phyloP scores from a whole-genome alignment of 1,140 invertebrate species.

The Hermetia illucens region DNA sequence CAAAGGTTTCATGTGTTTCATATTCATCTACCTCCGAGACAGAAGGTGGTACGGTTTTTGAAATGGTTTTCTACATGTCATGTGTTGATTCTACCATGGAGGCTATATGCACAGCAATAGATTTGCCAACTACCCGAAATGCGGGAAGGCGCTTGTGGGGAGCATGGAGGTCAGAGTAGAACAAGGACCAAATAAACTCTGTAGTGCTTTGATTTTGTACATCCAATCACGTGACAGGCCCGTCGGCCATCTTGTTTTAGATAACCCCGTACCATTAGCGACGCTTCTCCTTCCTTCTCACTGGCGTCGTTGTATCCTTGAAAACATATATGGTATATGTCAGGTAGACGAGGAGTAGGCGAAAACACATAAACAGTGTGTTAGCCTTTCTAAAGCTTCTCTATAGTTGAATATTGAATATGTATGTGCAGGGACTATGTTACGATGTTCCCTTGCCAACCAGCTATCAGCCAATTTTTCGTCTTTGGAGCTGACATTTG shows the following conservation, averaged over 20 bases:
- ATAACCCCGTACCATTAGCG: conserved; percentile 5
- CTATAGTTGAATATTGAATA: neutral
- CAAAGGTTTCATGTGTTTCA: too few relatives aligned
- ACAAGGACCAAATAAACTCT: neutral
- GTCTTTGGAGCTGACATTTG: neutral
- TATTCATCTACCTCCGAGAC: too few relatives aligned
- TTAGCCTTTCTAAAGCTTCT: neutral
- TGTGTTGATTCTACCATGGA: too few relatives aligned
- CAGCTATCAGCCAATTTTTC: neutral
- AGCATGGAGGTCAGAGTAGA: too few relatives aligned
- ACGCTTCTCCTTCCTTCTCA: too few relatives aligned
- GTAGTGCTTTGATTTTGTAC: neutral
- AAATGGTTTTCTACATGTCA: too few relatives aligned
- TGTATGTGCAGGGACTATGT: neutral
- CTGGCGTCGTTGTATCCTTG: too few relatives aligned
- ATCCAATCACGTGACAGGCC: conserved; percentile 10
- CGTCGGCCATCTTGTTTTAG: conserved; percentile 8
- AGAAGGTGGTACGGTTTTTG: too few relatives aligned
- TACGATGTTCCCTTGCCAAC: neutral
- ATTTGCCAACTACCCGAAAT: too few relatives aligned
- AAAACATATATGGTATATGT: neutral
- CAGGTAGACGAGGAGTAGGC: neutral
- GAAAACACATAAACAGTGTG: conserved; percentile 2
- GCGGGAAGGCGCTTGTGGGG: too few relatives aligned
- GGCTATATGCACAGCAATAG: too few relatives aligned